Percentiles rank a stretch among this genome's conserved stretches.
Conservation (phyloP, 2,797 vertebrate species). For the Crax fasciolata region DNA sequence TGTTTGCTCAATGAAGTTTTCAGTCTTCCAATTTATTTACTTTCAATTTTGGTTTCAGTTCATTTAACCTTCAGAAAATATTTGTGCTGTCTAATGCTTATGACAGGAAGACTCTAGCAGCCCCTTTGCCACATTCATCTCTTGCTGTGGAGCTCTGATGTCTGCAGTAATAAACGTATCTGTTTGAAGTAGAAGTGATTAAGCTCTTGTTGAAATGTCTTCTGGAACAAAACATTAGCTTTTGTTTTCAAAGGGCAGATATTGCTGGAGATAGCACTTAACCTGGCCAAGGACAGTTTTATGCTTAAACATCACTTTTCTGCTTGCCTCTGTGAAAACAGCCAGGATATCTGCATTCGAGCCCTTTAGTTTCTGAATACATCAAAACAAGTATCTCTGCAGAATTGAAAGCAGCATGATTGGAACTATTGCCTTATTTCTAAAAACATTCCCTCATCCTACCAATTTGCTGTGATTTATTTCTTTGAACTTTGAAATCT, state of each 20-base stretch:
- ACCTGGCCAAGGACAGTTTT: conserved; percentile 63
- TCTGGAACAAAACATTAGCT: conserved; percentile 70
- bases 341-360: neutral
- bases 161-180: conserved; percentile 70
- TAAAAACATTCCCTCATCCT: neutral
- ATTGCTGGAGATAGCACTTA: conserved; percentile 36
- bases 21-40: conserved; percentile 70
- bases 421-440: neutral
- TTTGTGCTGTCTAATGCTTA: conserved; percentile 34
- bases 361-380: neutral
- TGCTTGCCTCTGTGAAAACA: neutral
- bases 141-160: conserved; percentile 21
- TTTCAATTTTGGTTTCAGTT: conserved; percentile 73
- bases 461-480: neutral
- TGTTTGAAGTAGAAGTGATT: conserved; percentile 63
- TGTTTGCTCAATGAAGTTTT: conserved; percentile 66
- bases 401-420: neutral
- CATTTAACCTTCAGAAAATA: conserved; percentile 77
- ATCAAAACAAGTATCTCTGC: neutral
- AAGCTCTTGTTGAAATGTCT: conserved; percentile 66
- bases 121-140: conserved; percentile 59
- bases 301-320: conserved; percentile 19
- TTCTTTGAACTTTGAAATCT: conserved; percentile 4
- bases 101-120: conserved; percentile 32
- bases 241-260: conserved; percentile 63